Base-by-base conservation (phyloP, 2,888 invertebrate species). In the Mellilla xanthometata region DNA sequence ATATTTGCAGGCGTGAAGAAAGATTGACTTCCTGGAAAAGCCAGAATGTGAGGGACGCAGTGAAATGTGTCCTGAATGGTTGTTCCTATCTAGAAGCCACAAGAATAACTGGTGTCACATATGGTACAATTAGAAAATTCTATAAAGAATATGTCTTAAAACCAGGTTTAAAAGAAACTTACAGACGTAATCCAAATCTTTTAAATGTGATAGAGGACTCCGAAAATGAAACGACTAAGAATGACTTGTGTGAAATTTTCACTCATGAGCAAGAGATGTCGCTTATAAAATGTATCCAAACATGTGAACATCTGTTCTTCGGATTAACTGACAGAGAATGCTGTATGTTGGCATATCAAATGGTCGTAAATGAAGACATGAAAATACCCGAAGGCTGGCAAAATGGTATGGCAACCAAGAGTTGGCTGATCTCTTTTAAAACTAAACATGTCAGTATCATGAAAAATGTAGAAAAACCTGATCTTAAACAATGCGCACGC, bases 281-380 rank as follows among this genome's bases (percentile, higher is more conserved):
- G 6, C 23, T 47, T 1, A 24, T 10, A 28, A 23, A 32, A 8
- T 19, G 4, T 15, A 13, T 41, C 1, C 23, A 29, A 29, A 0
- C 28, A 0, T 41, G 35, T 3, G 15, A 36, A 26, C 3, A 5
- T 24, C 10, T 38, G 4, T 47, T 47, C 19, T 24, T 28, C 23
- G 47, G 47, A 1, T 6, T 47, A 10, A 9, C 36, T 10, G 12
- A 33, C 11, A 41, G 24, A 29, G 47, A 47, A 38, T 38, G 36
- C 4, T 32, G 47, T 8, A 41, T 47, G 27, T 12, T 47, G 31
- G 47, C 36, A 1, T 36, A 41, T 12, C 40, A 47, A 41, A 38
- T 41, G 33, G 41, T 41, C 2, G 12, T 23, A 9, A 24, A 9
- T 2, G 28, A 28, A 13, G 24, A 32, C 12, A 13, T 29, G 2